These are phyloP conservation scores for Laothoe populi DNA, from an alignment of 2,888 invertebrate genomes.

Conservation along the genomic window DNA sequence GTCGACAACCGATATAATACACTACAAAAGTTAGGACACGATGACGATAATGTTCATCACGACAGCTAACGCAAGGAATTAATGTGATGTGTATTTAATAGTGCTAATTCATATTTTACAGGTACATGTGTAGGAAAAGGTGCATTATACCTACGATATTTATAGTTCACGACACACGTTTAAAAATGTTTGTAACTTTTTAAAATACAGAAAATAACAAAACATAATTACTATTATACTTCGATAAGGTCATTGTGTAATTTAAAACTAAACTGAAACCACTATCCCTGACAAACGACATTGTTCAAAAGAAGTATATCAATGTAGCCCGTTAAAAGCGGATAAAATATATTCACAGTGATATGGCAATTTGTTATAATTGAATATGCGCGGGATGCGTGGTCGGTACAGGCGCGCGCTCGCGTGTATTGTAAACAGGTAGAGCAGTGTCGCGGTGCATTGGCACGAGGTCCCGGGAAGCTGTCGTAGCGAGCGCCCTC, in stretches of 20 bases:
- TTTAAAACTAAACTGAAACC: background rate
- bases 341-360: background rate
- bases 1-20: background rate
- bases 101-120: conserved; percentile 9
- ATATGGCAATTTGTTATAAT: background rate
- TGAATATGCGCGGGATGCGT: background rate
- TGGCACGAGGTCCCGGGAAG: conserved; percentile 26
- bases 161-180: too few relatives aligned
- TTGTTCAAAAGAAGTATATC: background rate
- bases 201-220: too few relatives aligned
- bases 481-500: conserved; percentile 40
- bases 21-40: too few relatives aligned
- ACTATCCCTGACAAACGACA: too few relatives aligned
- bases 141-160: background rate
- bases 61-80: conserved; percentile 7
- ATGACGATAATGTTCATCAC: background rate
- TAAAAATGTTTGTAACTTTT: too few relatives aligned
- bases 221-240: too few relatives aligned
- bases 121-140: too few relatives aligned
- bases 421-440: conserved; percentile 19
- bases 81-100: background rate
- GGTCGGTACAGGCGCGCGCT: background rate
- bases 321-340: background rate
- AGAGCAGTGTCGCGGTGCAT: conserved; percentile 24
- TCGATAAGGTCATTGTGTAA: too few relatives aligned